Percentiles rank a stretch among this genome's conserved stretches.
Evolutionary conservation across 2,888 invertebrate genomes (phyloP).

Genomic region (Platerodrilus igneus): DNA sequence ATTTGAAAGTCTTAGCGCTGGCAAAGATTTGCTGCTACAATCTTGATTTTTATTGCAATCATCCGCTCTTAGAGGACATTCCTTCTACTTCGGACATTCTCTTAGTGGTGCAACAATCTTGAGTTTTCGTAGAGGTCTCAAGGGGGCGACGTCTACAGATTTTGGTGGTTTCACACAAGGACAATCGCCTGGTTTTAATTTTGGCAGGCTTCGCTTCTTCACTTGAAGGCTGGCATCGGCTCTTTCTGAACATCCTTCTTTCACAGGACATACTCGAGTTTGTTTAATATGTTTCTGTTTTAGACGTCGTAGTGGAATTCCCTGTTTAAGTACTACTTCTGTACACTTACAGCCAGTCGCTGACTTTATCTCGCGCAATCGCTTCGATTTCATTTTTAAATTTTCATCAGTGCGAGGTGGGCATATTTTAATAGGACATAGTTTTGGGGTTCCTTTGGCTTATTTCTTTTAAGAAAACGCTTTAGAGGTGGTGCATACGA

Average conservation of each 20-base stretch:
- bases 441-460: neutral
- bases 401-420: slow-evolving; percentile 21
- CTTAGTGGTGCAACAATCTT: slow-evolving; percentile 10
- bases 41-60: too few relatives aligned
- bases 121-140: slow-evolving; percentile 16
- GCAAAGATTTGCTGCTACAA: too few relatives aligned
- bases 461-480: neutral
- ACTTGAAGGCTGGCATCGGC: slow-evolving; percentile 25
- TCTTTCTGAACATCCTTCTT: slow-evolving; percentile 20
- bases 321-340: slow-evolving; percentile 6
- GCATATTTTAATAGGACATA: neutral
- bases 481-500: neutral
- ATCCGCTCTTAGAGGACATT: slow-evolving; percentile 8
- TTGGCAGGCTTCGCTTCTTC: slow-evolving; percentile 25
- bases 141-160: neutral
- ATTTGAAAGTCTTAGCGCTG: too few relatives aligned
- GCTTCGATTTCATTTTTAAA: slow-evolving; percentile 15
- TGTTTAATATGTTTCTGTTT: slow-evolving; percentile 7
- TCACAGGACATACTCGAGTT: slow-evolving; percentile 9
- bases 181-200: slow-evolving; percentile 18
- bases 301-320: slow-evolving; percentile 7
- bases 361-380: slow-evolving; percentile 10
- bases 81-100: slow-evolving; percentile 13
- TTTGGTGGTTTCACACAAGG: slow-evolving; percentile 24
- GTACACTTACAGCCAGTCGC: slow-evolving; percentile 5